Evolutionary conservation across 2,888 invertebrate species (phyloP).

Genomic region (Ichneumon xanthorius): DNA sequence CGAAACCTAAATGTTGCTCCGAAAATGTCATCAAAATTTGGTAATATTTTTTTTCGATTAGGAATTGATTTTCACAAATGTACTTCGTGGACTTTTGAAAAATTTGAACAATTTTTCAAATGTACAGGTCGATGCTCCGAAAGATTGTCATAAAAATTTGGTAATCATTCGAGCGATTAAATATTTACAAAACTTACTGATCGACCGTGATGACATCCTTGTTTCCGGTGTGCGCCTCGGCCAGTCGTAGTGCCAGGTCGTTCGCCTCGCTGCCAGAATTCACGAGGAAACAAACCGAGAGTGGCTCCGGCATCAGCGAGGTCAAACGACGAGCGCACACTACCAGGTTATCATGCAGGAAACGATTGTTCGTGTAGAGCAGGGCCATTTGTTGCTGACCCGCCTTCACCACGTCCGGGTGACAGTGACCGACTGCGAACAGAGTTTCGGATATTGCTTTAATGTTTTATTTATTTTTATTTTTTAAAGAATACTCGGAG

Average conservation of each 20-base stretch:
- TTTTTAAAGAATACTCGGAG: neutral
- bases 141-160: neutral
- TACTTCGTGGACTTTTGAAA: slow-evolving; percentile 9
- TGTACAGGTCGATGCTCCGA: no score
- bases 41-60: slow-evolving; percentile 71
- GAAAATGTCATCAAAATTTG: neutral
- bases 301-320: slow-evolving; percentile 92
- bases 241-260: slow-evolving; percentile 97
- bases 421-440: slow-evolving; percentile 97
- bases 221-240: slow-evolving; percentile 94
- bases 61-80: slow-evolving; percentile 62
- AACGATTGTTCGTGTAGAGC: slow-evolving; percentile 97
- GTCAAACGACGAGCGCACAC: slow-evolving; percentile 94
- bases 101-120: neutral
- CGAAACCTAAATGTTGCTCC: no score
- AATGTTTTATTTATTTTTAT: neutral
- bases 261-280: slow-evolving; percentile 99
- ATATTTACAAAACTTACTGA: slow-evolving; percentile 91
- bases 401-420: slow-evolving; percentile 96
- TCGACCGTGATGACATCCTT: slow-evolving; percentile 97
- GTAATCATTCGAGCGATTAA: neutral
- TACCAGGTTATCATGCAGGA: slow-evolving; percentile 97
- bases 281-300: slow-evolving; percentile 97
- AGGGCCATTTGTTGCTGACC: slow-evolving; percentile 96
- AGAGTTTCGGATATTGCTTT: slow-evolving; percentile 11